Percentiles rank a stretch among this genome's conserved stretches.
Conservation (phyloP, 1,140 invertebrate species). For the Dendroctonus valens region DNA sequence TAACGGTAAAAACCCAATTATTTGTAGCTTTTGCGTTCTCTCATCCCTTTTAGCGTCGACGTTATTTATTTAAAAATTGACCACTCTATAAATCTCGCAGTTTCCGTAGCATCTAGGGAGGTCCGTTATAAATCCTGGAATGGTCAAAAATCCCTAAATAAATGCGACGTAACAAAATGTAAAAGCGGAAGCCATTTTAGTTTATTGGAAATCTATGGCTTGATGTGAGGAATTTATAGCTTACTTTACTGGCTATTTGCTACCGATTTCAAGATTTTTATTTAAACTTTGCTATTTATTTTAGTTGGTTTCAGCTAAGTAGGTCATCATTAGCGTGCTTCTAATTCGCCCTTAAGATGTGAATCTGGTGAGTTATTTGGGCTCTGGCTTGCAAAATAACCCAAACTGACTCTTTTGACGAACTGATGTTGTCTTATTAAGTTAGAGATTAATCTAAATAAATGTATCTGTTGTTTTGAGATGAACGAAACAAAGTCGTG, state of each 20-base stretch:
- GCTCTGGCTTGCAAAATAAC: no score
- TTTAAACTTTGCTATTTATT: background rate
- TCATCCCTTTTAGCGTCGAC: constrained; percentile 18
- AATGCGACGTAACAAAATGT: constrained; percentile 39
- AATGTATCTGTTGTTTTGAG: no score
- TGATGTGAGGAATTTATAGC: constrained; percentile 36
- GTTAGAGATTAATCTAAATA: no score
- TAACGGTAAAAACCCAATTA: constrained; percentile 25
- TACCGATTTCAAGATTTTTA: constrained; percentile 34
- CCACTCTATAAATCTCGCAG: constrained; percentile 26
- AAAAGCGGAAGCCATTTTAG: constrained; percentile 37
- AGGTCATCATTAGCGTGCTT: no score
- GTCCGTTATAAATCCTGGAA: constrained; percentile 29
- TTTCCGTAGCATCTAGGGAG: constrained; percentile 20
- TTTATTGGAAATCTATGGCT: constrained; percentile 36
- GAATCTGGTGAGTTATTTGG: no score
- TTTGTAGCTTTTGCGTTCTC: constrained; percentile 12
- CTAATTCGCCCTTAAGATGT: no score
- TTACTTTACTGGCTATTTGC: constrained; percentile 36
- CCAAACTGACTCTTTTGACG: no score
- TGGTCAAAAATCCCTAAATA: constrained; percentile 41
- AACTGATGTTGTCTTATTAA: no score
- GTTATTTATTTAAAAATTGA: constrained; percentile 34
- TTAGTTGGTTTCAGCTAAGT: no score
- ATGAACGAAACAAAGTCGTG: no score